Conservation (phyloP, 2,113 vertebrate genomes). For the Perca schrenkii region DNA sequence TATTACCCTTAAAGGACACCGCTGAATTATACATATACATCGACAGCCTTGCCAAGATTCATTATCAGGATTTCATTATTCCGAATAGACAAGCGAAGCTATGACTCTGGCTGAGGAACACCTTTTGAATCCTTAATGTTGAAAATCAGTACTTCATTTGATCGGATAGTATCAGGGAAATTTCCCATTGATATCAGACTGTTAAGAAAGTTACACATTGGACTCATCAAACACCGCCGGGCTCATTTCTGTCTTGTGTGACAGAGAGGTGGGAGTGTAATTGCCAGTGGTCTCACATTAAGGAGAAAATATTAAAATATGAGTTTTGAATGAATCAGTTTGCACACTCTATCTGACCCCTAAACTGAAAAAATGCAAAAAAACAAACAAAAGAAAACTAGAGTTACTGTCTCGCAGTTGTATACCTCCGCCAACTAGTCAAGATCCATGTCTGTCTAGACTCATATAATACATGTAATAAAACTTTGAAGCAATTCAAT, state of each 20-base stretch:
- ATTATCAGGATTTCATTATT: conserved; percentile 47
- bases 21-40: conserved; percentile 34
- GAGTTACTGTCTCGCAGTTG: too few relatives aligned
- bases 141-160: conserved; percentile 5
- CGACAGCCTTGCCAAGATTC: conserved; percentile 25
- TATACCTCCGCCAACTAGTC: too few relatives aligned
- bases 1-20: conserved; percentile 25
- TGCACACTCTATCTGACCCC: conserved; percentile 12
- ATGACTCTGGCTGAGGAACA: conserved; percentile 31
- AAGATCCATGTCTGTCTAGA: too few relatives aligned
- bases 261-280: not conserved
- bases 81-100: conserved; percentile 34
- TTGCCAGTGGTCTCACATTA: not conserved
- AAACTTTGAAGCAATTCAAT: too few relatives aligned
- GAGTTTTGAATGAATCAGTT: conserved; percentile 27
- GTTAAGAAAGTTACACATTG: not conserved
- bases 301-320: conserved; percentile 26
- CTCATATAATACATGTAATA: too few relatives aligned
- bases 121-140: conserved; percentile 44
- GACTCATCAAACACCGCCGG: not conserved
- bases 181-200: not conserved
- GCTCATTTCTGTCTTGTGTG: not conserved
- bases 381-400: not conserved
- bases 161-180: conserved; percentile 8
- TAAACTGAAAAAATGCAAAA: not conserved